These are phyloP conservation scores for Protobothrops flavoviridis DNA, from an alignment of 2,113 vertebrate genomes.

Conservation along the genomic window DNA sequence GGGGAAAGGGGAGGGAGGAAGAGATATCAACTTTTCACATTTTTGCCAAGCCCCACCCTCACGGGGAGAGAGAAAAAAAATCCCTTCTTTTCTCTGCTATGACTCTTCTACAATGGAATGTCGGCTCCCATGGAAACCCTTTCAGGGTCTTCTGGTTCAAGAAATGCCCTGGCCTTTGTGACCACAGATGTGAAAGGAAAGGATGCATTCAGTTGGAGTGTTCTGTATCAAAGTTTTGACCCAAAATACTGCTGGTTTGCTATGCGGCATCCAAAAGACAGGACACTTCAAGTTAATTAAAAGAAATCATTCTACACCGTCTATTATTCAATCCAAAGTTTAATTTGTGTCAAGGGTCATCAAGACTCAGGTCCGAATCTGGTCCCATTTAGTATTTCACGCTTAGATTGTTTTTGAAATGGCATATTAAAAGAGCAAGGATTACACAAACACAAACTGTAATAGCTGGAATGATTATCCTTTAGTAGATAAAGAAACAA, in stretches of 20 bases:
- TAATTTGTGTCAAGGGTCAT: neutral
- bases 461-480: neutral
- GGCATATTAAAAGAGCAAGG: neutral
- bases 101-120: constrained; percentile 86
- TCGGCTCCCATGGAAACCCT: constrained; percentile 79
- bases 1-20: constrained; percentile 49
- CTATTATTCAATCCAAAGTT: neutral
- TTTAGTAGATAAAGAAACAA: neutral
- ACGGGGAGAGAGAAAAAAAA: constrained; percentile 20
- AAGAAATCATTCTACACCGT: neutral
- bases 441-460: neutral
- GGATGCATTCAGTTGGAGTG: constrained; percentile 35
- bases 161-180: constrained; percentile 54
- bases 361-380: neutral
- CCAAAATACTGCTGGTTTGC: neutral
- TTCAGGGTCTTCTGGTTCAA: constrained; percentile 63
- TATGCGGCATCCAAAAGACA: neutral
- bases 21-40: constrained; percentile 68
- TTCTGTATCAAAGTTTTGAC: constrained; percentile 7
- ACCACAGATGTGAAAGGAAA: constrained; percentile 22
- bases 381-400: neutral
- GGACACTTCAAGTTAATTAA: neutral
- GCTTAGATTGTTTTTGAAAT: neutral
- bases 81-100: constrained; percentile 56
- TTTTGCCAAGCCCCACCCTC: constrained; percentile 69